These are phyloP conservation scores for Smittia aterrima DNA, from an alignment of 2,888 invertebrate species.

Conservation along the genomic window DNA sequence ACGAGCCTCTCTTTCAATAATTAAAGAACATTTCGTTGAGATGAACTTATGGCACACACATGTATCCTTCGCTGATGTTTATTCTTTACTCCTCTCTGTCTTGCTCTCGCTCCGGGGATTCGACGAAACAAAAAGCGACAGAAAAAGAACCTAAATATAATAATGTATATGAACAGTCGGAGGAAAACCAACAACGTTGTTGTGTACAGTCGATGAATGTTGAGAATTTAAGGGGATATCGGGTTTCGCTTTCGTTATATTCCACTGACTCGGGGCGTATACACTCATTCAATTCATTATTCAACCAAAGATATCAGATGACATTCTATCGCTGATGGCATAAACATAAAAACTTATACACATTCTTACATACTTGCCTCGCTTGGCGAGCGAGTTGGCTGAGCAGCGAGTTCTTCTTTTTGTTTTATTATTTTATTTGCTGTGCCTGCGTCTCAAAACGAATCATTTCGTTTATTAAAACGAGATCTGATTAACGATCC, in stretches of 20 bases:
- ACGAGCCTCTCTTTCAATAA: background rate
- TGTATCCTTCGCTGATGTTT: slow-evolving; percentile 31
- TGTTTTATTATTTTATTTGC: background rate
- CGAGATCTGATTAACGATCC: slow-evolving; percentile 8
- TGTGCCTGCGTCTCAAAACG: background rate
- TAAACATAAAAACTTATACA: slow-evolving; percentile 38
- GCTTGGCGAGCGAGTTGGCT: background rate
- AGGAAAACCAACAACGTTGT: slow-evolving; percentile 41
- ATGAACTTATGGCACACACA: slow-evolving; percentile 2
- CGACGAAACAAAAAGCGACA: slow-evolving; percentile 20
- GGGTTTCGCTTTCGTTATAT: slow-evolving; percentile 41
- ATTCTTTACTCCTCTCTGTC: slow-evolving; percentile 28
- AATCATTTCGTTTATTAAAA: slow-evolving; percentile 31
- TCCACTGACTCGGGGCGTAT: slow-evolving; percentile 31
- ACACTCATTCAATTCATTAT: slow-evolving; percentile 38
- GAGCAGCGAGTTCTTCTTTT: background rate
- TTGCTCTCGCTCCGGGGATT: slow-evolving; percentile 26
- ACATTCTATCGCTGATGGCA: slow-evolving; percentile 42
- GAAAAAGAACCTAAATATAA: slow-evolving; percentile 40
- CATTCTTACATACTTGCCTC: slow-evolving; percentile 36
- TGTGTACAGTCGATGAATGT: slow-evolving; percentile 41
- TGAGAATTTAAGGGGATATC: slow-evolving; percentile 42
- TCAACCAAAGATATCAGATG: slow-evolving; percentile 40
- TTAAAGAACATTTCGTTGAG: background rate
- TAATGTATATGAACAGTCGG: slow-evolving; percentile 36